phyloP scores from a whole-genome alignment of 2,113 vertebrate genomes.

The Sakesphorus luctuosus region DNA sequence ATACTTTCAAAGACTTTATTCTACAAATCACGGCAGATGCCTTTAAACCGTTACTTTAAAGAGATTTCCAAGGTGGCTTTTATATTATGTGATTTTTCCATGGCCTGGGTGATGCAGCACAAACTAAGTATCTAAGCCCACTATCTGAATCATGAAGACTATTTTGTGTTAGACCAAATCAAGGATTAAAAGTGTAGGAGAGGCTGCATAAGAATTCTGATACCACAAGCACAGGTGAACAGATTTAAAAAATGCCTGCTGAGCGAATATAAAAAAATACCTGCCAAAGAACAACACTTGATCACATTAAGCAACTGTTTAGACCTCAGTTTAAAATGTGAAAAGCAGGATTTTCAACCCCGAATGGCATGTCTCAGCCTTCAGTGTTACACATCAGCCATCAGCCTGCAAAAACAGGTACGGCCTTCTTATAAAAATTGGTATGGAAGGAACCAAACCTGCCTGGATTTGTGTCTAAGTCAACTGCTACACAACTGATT shows the following conservation, averaged over 20 bases:
- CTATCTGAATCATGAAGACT: neutral
- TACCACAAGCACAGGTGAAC: neutral
- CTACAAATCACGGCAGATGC: neutral
- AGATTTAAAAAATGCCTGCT: neutral
- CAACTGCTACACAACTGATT: neutral
- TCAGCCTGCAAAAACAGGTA: neutral
- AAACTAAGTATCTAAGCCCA: neutral
- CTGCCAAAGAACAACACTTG: neutral
- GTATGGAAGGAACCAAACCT: neutral
- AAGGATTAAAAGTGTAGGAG: neutral
- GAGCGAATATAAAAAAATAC: neutral
- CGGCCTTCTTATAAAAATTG: neutral
- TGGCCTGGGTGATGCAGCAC: neutral
- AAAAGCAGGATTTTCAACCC: neutral
- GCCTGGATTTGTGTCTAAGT: neutral
- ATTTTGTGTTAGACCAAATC: neutral
- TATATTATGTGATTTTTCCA: neutral
- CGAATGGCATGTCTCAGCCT: neutral
- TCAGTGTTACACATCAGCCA: neutral
- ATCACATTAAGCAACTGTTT: neutral
- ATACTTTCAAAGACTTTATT: neutral
- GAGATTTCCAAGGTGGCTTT: neutral
- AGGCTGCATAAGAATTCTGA: neutral
- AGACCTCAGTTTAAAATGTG: neutral
- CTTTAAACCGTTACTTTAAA: neutral